Base-by-base conservation (phyloP, 2,797 vertebrate genomes). In the Columba guinea region DNA sequence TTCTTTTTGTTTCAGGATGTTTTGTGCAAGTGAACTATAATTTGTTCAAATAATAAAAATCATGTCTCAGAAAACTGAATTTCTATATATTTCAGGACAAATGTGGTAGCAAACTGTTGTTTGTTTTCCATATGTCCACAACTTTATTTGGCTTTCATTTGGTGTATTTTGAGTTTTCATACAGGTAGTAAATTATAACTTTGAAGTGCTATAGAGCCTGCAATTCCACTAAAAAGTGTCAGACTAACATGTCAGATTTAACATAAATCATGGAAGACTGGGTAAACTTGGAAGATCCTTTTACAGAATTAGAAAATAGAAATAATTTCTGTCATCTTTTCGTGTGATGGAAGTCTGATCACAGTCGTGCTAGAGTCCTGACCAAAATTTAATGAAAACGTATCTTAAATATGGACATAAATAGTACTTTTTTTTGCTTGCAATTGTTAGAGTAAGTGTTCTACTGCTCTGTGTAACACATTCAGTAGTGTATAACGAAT, bases 131-230 rank as follows among this genome's bases (percentile, higher is more conserved):
- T 75, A 68, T 49, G 44, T 81, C 28, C 49, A 84, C 77, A 80
- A 77, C 51, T 83, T 87, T 79, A 58, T 59, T 95, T 96, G 93
- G 27, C 65, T 81, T 83, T 76, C 59, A 89, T 93, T 95, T 96
- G 77, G 83, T 88, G 63, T 53, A 77, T 92, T 80, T 84, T 73
- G 39, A 89, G 48, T 65, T 77, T 95, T 96, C 75, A 93, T 44
- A 64, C 35, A 90, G 80, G 68, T 85, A 83, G 83, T 89, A 96
- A 94, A 89, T 97, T 91, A 39, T 35, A 91, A 84, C 67, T 94
- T 81, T 90, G 75, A 97, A 96, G 67, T 95, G 92, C 93, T 88
- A 65, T 22, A 89, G 81, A 87, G 37, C 74, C 89, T 95, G 51
- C 60, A 92, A 32, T 89, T 55, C 58, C 83, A 75, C 68, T 90